Evolutionary conservation across 2,888 invertebrate genomes (phyloP).

Genomic region (Petrophora chlorosata): DNA sequence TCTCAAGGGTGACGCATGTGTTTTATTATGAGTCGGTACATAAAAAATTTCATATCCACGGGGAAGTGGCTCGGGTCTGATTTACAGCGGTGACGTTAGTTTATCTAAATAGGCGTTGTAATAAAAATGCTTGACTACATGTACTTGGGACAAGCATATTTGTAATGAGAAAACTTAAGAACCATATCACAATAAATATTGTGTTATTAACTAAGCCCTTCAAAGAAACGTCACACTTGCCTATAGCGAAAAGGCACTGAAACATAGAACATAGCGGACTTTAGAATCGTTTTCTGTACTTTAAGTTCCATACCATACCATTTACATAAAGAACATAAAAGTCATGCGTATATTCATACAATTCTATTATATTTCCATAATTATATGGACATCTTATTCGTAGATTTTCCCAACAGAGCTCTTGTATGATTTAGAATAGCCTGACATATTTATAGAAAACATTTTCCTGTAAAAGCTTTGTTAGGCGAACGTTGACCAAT

Average conservation of each 20-base stretch:
- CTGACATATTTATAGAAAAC: slow-evolving; percentile 45
- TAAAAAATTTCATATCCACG: slow-evolving; percentile 24
- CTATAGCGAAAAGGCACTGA: too few species aligned
- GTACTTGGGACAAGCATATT: too few species aligned
- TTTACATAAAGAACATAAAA: not conserved
- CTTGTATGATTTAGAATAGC: slow-evolving; percentile 37
- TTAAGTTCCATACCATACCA: too few species aligned
- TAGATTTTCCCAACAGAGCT: slow-evolving; percentile 15
- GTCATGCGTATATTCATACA: not conserved
- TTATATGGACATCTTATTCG: slow-evolving; percentile 1
- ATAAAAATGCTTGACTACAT: too few species aligned
- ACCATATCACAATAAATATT: too few species aligned
- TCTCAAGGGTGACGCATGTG: slow-evolving; percentile 46
- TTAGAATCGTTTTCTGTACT: too few species aligned
- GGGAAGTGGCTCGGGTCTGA: not conserved
- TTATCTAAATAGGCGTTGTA: not conserved
- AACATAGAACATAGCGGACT: too few species aligned
- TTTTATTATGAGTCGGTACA: slow-evolving; percentile 43
- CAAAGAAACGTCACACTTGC: not conserved
- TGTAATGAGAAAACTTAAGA: not conserved
- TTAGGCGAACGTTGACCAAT: slow-evolving; percentile 52
- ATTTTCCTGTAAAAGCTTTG: slow-evolving; percentile 47
- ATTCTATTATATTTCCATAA: not conserved
- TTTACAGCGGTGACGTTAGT: not conserved
- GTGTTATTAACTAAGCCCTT: too few species aligned